Evolutionary conservation across 2,888 invertebrate genomes (phyloP).

Genomic region (Scaptomyza flava): DNA sequence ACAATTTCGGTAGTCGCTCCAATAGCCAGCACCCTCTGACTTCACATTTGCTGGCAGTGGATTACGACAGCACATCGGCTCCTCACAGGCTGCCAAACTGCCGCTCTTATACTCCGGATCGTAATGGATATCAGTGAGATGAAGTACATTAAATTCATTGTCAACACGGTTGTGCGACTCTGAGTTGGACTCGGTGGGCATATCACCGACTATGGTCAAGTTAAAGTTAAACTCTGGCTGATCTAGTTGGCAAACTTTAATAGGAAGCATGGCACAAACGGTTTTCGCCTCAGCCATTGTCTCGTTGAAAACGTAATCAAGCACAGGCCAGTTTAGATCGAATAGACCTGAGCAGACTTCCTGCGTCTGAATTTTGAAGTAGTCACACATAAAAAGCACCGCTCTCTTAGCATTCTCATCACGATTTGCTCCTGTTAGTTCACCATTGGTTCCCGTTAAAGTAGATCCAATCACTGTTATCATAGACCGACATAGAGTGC

Average conservation of each 20-base stretch:
- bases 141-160: slow-evolving; percentile 74
- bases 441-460: slow-evolving; percentile 85
- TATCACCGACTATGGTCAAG: slow-evolving; percentile 65
- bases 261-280: slow-evolving; percentile 81
- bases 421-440: slow-evolving; percentile 80
- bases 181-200: slow-evolving; percentile 68
- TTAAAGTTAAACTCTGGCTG: slow-evolving; percentile 71
- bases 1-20: slow-evolving; percentile 92
- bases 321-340: slow-evolving; percentile 87
- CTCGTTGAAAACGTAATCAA: slow-evolving; percentile 86
- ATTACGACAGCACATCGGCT: slow-evolving; percentile 90
- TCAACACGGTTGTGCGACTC: slow-evolving; percentile 59
- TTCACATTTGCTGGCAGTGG: slow-evolving; percentile 23
- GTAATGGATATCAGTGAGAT: slow-evolving; percentile 88
- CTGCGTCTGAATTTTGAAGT: slow-evolving; percentile 86
- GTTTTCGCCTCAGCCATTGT: slow-evolving; percentile 85
- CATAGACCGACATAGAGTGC: slow-evolving; percentile 79
- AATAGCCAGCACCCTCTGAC: slow-evolving; percentile 87
- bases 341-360: slow-evolving; percentile 88
- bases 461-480: slow-evolving; percentile 75
- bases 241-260: slow-evolving; percentile 71
- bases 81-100: slow-evolving; percentile 89
- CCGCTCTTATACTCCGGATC: slow-evolving; percentile 90
- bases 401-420: slow-evolving; percentile 81
- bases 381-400: slow-evolving; percentile 85